Evolutionary conservation across 2,113 vertebrate genomes (phyloP).

Genomic region (Neopipo cinnamomea): DNA sequence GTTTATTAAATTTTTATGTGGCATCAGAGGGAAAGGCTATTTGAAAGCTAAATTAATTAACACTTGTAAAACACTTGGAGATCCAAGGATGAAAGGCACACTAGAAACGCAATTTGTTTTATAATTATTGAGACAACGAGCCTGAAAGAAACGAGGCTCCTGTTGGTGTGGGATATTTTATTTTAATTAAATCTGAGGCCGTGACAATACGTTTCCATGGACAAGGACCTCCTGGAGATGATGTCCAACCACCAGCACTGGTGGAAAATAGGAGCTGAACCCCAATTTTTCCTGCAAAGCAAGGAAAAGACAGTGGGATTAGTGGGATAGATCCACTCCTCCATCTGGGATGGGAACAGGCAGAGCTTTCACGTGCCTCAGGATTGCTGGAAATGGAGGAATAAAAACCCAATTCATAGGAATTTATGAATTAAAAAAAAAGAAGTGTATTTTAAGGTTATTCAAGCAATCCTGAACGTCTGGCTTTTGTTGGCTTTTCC

Average conservation of each 20-base stretch:
- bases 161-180: not conserved
- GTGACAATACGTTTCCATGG: accelerated
- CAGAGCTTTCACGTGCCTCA: not conserved
- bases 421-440: not conserved
- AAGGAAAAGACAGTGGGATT: accelerated
- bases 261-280: not conserved
- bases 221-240: not conserved
- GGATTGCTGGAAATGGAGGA: not conserved
- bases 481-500: not conserved
- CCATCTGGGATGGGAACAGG: not conserved
- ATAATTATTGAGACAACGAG: conserved; percentile 26
- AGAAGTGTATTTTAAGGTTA: not conserved
- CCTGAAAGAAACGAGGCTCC: conserved; percentile 33
- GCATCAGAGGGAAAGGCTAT: not conserved
- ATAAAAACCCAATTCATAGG: not conserved
- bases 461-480: not conserved
- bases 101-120: conserved; percentile 47
- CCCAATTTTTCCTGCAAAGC: not conserved
- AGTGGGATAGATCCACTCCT: accelerated
- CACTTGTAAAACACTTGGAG: conserved; percentile 34
- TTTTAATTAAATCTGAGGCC: not conserved
- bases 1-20: not conserved
- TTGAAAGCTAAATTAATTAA: conserved; percentile 59
- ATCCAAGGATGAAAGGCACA: conserved; percentile 33
- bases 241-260: not conserved